Conservation (phyloP, 2,113 vertebrate species). For the Upupa epops region DNA sequence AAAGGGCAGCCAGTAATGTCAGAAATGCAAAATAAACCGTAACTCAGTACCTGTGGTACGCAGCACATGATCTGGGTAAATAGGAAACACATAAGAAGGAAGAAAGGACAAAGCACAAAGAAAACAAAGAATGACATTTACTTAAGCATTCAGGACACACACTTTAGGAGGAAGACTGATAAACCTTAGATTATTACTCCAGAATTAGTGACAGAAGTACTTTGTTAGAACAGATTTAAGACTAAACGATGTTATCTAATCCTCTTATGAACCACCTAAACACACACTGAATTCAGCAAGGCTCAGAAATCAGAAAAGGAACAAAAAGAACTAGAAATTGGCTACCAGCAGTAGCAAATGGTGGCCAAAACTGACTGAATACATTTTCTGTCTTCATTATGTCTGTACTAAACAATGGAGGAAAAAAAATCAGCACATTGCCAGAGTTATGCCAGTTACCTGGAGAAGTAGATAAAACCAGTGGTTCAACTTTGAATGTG, state of each 20-base stretch:
- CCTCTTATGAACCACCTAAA: neutral
- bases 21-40: neutral
- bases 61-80: neutral
- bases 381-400: neutral
- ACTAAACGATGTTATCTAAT: neutral
- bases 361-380: neutral
- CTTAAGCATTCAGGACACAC: neutral
- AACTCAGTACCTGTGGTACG: neutral
- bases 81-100: neutral
- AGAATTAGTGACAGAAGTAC: neutral
- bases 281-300: neutral
- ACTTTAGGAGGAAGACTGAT: neutral
- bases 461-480: neutral
- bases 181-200: neutral
- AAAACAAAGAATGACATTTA: slow-evolving; percentile 4
- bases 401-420: neutral
- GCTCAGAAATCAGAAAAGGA: neutral
- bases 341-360: neutral
- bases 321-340: neutral
- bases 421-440: neutral
- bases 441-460: neutral
- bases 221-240: neutral
- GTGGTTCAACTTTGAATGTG: neutral
- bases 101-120: neutral
- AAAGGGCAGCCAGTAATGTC: neutral